Evolutionary conservation across 2,888 invertebrate genomes (phyloP), one percentile per base, ranked within the genome.

Genomic region (Dynastes hyllus): DNA sequence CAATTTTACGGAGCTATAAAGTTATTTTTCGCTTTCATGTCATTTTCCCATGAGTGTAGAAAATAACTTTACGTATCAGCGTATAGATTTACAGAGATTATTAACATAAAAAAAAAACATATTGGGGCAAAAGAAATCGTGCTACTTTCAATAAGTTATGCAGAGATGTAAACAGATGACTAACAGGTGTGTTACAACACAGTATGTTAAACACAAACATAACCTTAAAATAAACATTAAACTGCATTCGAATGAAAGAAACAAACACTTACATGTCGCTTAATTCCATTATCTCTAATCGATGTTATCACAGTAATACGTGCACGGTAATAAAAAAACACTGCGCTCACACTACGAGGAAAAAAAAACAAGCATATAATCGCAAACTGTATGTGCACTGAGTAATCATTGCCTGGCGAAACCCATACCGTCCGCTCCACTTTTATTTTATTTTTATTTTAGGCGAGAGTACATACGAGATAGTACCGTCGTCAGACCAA

Each of bases 181-280:
- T 55, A 71, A 71, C 71, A 71, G 71, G 71, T 71, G 71, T 71
- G 55, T 63, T 63, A 5, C 29, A 27, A n/a, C 63, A 63, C 9
- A 5, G 37, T 67, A 69, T 69, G 69, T 58, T 27, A 71, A 71
- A 71, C 37, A 55, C 55, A 71, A 71, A 55, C 71, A 58, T 58
- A 71, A 71, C 71, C 71, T 71, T 40, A 71, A 55, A 16, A 37
- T 3, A 58, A 22, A 32, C 45, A 27, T 50, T 32, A 63, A 32
- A 63, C 29, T 3, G 32, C 29, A 29, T 63, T 63, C 27, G 2
- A 63, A 29, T 32, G 40, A 45, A 45, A 67, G 67, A n/a, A 16
- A 55, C 11, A 51, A 22, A 71, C 37, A 71, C 71, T 71, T 71
- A 71, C 71, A 71, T 27, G 37, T 71, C 32, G 5, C 16, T 51